Evolutionary conservation across 2,113 vertebrate genomes (phyloP).

Genomic region (Odontophorus gujanensis): DNA sequence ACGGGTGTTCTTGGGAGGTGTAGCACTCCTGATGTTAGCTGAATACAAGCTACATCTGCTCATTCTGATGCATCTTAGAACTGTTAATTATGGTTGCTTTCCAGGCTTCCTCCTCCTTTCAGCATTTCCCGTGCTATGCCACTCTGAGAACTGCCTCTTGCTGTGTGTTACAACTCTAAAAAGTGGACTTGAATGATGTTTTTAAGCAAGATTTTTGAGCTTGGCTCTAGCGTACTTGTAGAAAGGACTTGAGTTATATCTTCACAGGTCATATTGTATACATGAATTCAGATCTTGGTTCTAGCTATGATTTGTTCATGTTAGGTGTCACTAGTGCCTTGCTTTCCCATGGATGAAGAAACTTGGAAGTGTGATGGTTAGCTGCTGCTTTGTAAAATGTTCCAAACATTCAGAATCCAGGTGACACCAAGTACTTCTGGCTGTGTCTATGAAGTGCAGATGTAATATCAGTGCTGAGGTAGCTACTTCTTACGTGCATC

Average conservation of each 20-base stretch:
- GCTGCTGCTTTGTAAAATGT: background rate
- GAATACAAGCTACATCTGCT: background rate
- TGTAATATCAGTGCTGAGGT: background rate
- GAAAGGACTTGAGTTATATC: background rate
- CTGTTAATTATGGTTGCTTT: background rate
- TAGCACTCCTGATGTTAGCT: background rate
- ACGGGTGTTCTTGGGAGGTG: background rate
- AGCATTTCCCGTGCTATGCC: background rate
- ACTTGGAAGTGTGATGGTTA: background rate
- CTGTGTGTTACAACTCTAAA: background rate
- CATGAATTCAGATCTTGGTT: background rate
- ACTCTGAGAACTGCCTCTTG: background rate
- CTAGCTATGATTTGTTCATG: background rate
- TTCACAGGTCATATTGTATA: background rate
- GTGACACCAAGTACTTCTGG: background rate
- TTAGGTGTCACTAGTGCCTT: background rate
- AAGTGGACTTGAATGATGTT: background rate
- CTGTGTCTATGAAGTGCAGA: background rate
- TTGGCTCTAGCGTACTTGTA: background rate
- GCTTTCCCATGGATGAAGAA: background rate
- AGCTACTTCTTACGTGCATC: background rate
- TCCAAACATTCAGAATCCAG: background rate
- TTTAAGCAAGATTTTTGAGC: background rate
- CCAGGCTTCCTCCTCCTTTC: background rate
- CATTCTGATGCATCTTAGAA: background rate